A percentile compares a stretch with the other conserved stretches of the same genome.
Conservation (phyloP, 1,140 invertebrate genomes). For the Drosophila watanabei region DNA sequence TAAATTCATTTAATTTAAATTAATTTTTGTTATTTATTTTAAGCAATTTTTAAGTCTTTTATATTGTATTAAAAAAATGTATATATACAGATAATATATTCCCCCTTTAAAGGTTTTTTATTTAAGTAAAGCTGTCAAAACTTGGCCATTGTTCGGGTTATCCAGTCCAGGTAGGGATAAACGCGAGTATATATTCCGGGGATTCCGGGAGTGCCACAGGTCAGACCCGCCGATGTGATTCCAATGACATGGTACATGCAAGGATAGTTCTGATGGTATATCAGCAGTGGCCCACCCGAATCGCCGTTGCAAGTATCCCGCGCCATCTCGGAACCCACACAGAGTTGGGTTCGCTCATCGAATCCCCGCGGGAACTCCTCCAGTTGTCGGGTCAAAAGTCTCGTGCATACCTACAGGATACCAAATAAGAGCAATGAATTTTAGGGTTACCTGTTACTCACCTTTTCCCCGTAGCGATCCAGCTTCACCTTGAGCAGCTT, state of each 20-base stretch:
- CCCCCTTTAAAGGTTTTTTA: background rate
- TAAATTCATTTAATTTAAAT: too few relatives aligned
- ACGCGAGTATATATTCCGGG: constrained; percentile 78
- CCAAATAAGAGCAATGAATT: too few relatives aligned
- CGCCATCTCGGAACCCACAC: constrained; percentile 88
- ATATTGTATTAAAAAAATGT: background rate
- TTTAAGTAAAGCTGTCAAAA: background rate
- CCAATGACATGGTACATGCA: constrained; percentile 81
- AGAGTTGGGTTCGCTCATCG: constrained; percentile 87
- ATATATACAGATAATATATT: background rate
- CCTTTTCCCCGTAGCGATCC: constrained; percentile 58
- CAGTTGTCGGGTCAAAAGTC: constrained; percentile 27
- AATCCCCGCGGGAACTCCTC: constrained; percentile 86
- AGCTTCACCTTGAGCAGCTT: constrained; percentile 87
- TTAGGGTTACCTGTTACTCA: too few relatives aligned
- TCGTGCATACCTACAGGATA: constrained; percentile 68
- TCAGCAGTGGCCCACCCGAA: constrained; percentile 75
- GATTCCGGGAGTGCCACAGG: constrained; percentile 64
- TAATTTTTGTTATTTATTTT: too few relatives aligned
- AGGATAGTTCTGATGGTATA: constrained; percentile 59
- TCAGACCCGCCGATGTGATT: constrained; percentile 69
- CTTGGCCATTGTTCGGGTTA: constrained; percentile 27
- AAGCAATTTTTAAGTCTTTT: background rate
- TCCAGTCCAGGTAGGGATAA: constrained; percentile 77
- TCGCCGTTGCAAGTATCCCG: constrained; percentile 86